Evolutionary conservation across 1,140 invertebrate genomes (phyloP), one percentile per base, ranked within the genome.

Genomic region (Eriocheir sinensis): DNA sequence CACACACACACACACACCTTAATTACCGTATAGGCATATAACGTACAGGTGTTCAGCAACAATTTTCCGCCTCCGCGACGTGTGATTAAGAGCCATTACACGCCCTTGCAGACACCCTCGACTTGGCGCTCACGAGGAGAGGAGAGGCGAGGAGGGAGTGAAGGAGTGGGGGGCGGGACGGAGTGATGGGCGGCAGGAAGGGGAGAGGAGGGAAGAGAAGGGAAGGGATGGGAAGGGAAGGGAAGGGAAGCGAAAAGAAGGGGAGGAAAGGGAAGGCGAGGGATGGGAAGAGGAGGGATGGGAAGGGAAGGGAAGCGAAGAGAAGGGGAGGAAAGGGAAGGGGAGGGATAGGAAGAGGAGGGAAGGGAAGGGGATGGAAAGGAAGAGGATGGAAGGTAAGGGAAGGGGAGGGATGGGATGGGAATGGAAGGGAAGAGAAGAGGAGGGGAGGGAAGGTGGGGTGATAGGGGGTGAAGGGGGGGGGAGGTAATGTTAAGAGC

Each of bases 21-120:
- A 89, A 89, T 89, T 44, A 89, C 40, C 88, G 88, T 89, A 89
- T 89, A 89, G 88, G 88, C 88, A 89, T 89, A 89, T 89, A 41
- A 89, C 88, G 41, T 89, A 48, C 36, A 41, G 36, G 36, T 48
- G 40, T 40, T 48, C 40, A 41, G 40, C 15, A 40, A 32, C 88
- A 89, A 41, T 89, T 89, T 44, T 41, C 88, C 60, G 60, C 21
- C 88, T 89, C 40, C 88, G 6, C 88, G 40, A 41, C 41, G 40
- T 89, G 88, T 89, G 83, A 89, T 89, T 89, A 89, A 32, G 30
- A 41, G 30, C 88, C 88, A 89, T 89, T 89, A 89, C 88, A 89
- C 88, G 88, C 88, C 88, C 88, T 89, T 89, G 88, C 88, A 89
- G 48, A 27, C n/a, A 32, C 21, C 83, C 34, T 86, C 32, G 30